Evolutionary conservation across 2,113 vertebrate genomes (phyloP).

Genomic region (Cyprinodon variegatus): DNA sequence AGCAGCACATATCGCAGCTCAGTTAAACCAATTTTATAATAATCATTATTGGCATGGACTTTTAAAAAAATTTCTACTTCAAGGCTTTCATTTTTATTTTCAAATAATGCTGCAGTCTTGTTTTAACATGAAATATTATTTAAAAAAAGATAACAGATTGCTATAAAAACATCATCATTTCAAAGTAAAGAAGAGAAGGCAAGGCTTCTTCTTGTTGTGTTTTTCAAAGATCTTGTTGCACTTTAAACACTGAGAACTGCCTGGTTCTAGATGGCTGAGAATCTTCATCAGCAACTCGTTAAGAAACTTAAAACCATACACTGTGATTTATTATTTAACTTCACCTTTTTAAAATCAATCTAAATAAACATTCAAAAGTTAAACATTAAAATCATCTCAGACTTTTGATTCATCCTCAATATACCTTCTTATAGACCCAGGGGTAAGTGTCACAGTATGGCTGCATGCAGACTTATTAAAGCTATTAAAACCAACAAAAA

Average conservation of each 20-base stretch:
- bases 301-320: neutral
- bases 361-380: neutral
- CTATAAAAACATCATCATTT: neutral
- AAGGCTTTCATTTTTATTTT: neutral
- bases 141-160: neutral
- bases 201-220: neutral
- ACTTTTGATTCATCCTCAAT: neutral
- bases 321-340: neutral
- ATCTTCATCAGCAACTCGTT: neutral
- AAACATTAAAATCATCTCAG: neutral
- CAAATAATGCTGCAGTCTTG: neutral
- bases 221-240: neutral
- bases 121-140: neutral
- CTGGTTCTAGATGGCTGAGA: neutral
- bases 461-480: neutral
- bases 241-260: neutral
- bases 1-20: too few relatives aligned
- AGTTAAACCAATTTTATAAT: too few relatives aligned
- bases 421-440: neutral
- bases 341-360: neutral
- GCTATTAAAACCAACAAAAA: neutral
- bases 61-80: too few relatives aligned
- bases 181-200: neutral
- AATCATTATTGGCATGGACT: too few relatives aligned
- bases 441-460: neutral